Conservation (phyloP, 2,113 vertebrate genomes). For the Muscicapa adusta region DNA sequence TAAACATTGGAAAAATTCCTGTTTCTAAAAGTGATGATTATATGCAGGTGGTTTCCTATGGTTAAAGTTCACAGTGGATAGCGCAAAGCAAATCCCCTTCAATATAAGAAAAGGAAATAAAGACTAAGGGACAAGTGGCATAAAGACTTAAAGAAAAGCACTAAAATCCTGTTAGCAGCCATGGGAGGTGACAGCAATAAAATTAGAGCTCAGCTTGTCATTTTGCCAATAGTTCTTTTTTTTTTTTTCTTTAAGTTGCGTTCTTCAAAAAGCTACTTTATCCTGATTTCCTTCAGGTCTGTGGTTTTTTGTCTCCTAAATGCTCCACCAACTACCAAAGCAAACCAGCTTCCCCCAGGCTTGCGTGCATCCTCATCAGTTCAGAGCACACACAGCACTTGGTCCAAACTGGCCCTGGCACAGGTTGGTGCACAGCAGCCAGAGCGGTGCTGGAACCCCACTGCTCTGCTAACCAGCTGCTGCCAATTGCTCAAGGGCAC, state of each 20-base stretch:
- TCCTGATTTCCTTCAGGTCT: background rate
- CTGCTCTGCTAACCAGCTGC: background rate
- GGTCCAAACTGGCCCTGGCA: background rate
- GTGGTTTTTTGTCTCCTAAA: background rate
- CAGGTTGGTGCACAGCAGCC: rapidly evolving
- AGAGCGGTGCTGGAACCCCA: rapidly evolving
- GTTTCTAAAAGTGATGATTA: background rate
- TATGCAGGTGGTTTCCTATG: background rate
- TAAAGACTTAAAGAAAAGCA: background rate
- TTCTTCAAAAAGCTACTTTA: background rate
- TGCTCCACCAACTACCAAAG: background rate
- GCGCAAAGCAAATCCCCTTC: background rate
- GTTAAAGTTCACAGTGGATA: background rate
- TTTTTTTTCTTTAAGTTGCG: background rate
- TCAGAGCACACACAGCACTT: rapidly evolving
- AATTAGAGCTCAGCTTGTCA: background rate
- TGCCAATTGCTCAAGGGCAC: background rate
- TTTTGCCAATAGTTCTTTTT: background rate
- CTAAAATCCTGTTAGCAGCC: background rate
- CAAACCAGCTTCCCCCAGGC: background rate
- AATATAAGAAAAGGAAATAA: background rate
- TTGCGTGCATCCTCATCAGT: rapidly evolving
- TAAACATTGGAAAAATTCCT: background rate
- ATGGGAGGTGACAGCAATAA: background rate
- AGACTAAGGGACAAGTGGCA: background rate